Percentiles rank a stretch among this genome's conserved stretches.
Evolutionary conservation across 92 coral and sea anemone species (phyloP).

Genomic region (Umimayanthus chanpuru): DNA sequence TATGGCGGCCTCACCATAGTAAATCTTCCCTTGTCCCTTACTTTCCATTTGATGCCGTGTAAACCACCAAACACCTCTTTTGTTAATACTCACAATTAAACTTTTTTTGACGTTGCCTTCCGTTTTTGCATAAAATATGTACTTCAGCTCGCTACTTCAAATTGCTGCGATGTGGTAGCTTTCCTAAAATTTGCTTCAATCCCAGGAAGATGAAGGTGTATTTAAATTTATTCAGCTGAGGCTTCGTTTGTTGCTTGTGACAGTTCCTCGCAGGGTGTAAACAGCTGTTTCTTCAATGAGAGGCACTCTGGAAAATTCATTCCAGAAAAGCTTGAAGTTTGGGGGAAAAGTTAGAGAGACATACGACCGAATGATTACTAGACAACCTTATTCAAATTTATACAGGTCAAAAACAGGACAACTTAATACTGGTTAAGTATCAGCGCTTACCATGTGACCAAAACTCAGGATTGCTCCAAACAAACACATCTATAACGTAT

Average conservation of each 20-base stretch:
- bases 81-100: neutral
- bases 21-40: neutral
- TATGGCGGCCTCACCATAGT: slow-evolving; percentile 12
- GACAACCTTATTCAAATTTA: too few relatives aligned
- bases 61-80: neutral
- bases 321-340: too few relatives aligned
- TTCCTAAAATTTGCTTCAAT: neutral
- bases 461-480: too few relatives aligned
- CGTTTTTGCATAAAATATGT: too few relatives aligned
- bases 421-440: too few relatives aligned
- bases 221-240: slow-evolving; percentile 19
- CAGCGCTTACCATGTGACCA: too few relatives aligned
- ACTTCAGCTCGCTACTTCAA: neutral
- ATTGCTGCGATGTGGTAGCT: neutral
- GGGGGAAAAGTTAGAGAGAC: neutral
- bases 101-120: neutral
- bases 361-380: too few relatives aligned
- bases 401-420: too few relatives aligned
- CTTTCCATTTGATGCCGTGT: neutral
- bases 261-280: slow-evolving; percentile 7
- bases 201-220: neutral
- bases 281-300: slow-evolving; percentile 23
- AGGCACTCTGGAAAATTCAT: neutral
- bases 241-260: neutral
- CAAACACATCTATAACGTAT: too few relatives aligned